Conservation (phyloP, 2,888 invertebrate genomes). For the Aleiodes alternator region DNA sequence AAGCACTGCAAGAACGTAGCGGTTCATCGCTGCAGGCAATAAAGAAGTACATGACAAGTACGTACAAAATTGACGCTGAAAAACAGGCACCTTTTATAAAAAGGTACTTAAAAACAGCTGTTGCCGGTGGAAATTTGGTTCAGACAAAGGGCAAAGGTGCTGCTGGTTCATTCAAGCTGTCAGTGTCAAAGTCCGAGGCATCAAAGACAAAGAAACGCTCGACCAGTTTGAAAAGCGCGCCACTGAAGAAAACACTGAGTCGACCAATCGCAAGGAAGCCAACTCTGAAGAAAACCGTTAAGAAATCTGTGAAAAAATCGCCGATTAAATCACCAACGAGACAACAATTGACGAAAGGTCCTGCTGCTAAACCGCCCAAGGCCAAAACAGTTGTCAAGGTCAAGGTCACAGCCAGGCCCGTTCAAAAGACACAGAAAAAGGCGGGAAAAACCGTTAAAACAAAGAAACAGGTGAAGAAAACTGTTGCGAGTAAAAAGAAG, state of each 20-base stretch:
- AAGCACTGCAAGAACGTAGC: slow-evolving; percentile 77
- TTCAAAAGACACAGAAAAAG: slow-evolving; percentile 38
- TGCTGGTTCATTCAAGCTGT: slow-evolving; percentile 76
- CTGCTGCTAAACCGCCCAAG: slow-evolving; percentile 53
- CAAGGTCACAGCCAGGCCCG: slow-evolving; percentile 45
- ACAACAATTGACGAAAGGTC: slow-evolving; percentile 42
- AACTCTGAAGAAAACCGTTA: slow-evolving; percentile 52
- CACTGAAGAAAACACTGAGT: slow-evolving; percentile 40
- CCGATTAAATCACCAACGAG: slow-evolving; percentile 37
- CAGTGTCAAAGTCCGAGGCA: slow-evolving; percentile 58
- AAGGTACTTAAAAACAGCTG: slow-evolving; percentile 78
- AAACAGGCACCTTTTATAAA: slow-evolving; percentile 79
- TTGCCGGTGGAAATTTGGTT: slow-evolving; percentile 76
- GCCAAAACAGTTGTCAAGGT: slow-evolving; percentile 47
- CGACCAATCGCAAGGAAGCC: slow-evolving; percentile 32
- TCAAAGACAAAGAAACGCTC: slow-evolving; percentile 43
- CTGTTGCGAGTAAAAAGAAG: slow-evolving; percentile 28
- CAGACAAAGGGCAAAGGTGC: slow-evolving; percentile 78
- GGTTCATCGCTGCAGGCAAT: slow-evolving; percentile 80
- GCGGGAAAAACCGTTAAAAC: not conserved
- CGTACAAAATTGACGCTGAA: slow-evolving; percentile 79
- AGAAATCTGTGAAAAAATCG: slow-evolving; percentile 41
- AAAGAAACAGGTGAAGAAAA: slow-evolving; percentile 34
- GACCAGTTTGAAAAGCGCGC: slow-evolving; percentile 6
- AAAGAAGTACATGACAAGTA: slow-evolving; percentile 80